These are phyloP conservation scores for Ophiodon elongatus DNA, from an alignment of 2,113 vertebrate species.

Conservation along the genomic window DNA sequence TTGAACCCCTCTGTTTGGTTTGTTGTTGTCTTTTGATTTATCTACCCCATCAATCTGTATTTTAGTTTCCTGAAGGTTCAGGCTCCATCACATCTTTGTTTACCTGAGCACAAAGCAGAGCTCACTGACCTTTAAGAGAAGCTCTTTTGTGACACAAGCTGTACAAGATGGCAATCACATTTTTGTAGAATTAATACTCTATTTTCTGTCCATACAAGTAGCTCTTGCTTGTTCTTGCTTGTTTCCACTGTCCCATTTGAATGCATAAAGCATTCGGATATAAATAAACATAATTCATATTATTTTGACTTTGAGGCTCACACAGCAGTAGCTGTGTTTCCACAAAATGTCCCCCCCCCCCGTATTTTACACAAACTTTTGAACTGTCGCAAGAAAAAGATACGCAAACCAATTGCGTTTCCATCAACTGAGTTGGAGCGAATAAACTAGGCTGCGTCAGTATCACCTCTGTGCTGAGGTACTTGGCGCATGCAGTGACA, in stretches of 20 bases:
- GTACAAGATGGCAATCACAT: not conserved
- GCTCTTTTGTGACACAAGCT: not conserved
- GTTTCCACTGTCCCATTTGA: not conserved
- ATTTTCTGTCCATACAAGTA: slow-evolving; percentile 4
- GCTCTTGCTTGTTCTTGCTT: too few species aligned
- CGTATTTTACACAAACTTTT: not conserved
- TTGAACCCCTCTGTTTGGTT: not conserved
- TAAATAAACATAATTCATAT: not conserved
- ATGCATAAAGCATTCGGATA: not conserved
- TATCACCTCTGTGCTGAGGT: too few species aligned
- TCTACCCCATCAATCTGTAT: not conserved
- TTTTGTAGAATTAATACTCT: not conserved
- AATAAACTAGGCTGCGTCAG: not conserved
- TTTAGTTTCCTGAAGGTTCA: not conserved
- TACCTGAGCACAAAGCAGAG: slow-evolving; percentile 6
- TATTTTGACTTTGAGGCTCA: not conserved
- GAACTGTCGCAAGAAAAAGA: too few species aligned
- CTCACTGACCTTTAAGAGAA: slow-evolving; percentile 6
- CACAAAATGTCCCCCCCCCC: not conserved
- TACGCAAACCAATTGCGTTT: not conserved
- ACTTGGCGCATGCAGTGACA: too few species aligned
- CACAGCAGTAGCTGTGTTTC: not conserved
- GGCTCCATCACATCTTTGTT: not conserved
- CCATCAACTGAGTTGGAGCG: not conserved
- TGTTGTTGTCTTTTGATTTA: not conserved